A percentile compares a stretch with the other conserved stretches of the same genome.
These are phyloP conservation scores for Xyrichtys novacula DNA, from an alignment of 2,797 vertebrate species.

Conservation along the genomic window DNA sequence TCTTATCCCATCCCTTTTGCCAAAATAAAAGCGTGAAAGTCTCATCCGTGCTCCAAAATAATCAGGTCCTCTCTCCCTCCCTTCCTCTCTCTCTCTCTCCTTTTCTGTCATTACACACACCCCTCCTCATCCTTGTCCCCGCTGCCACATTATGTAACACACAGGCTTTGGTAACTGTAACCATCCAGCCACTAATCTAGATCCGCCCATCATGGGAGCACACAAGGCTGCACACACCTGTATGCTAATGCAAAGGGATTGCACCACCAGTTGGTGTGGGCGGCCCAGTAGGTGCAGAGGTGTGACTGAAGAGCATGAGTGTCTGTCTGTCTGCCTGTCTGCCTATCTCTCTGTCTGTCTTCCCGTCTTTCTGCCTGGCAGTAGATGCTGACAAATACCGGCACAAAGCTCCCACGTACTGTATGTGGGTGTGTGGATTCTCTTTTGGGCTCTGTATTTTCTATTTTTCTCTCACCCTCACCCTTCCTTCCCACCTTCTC, in stretches of 20 bases:
- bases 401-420: conserved; percentile 75
- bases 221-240: conserved; percentile 75
- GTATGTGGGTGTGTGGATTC: conserved; percentile 79
- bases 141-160: conserved; percentile 69
- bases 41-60: conserved; percentile 57
- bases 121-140: conserved; percentile 14
- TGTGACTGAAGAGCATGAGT: conserved; percentile 52
- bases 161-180: conserved; percentile 57
- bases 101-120: no score
- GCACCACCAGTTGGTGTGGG: conserved; percentile 55
- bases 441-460: conserved; percentile 69
- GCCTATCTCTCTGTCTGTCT: conserved; percentile 34
- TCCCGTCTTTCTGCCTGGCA: conserved; percentile 67
- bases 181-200: conserved; percentile 53
- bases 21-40: conserved; percentile 37
- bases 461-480: conserved; percentile 64
- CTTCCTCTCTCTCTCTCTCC: conserved; percentile 1
- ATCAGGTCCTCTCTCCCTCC: conserved; percentile 24
- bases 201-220: conserved; percentile 46
- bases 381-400: conserved; percentile 79
- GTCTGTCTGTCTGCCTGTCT: conserved; percentile 19
- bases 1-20: conserved; percentile 14
- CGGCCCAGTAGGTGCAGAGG: conserved; percentile 60
- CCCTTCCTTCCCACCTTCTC: conserved; percentile 62
- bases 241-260: conserved; percentile 74